Conservation (phyloP, 2,888 invertebrate genomes). For the Mesoligia furuncula region DNA sequence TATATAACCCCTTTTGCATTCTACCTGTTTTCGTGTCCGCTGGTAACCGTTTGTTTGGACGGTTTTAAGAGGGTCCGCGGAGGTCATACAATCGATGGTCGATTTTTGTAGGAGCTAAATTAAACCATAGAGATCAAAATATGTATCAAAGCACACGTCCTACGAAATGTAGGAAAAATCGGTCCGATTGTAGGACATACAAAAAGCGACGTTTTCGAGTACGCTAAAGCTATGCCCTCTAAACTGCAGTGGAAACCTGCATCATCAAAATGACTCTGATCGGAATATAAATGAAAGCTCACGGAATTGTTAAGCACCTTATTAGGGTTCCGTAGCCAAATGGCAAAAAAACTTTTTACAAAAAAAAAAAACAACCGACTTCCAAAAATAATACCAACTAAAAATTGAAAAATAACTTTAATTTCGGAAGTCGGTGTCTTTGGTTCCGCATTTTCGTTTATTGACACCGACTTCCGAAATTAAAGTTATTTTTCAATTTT, state of each 20-base stretch:
- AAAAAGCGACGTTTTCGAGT: not conserved
- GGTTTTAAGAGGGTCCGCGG: not conserved
- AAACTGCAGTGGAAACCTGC: not conserved
- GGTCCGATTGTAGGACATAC: too few relatives aligned
- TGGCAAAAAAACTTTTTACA: too few relatives aligned
- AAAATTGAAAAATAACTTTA: too few relatives aligned
- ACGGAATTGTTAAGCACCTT: too few relatives aligned
- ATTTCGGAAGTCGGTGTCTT: too few relatives aligned
- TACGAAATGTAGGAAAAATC: not conserved
- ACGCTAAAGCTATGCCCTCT: not conserved
- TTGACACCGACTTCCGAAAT: too few relatives aligned
- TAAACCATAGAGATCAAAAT: not conserved
- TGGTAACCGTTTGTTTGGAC: not conserved
- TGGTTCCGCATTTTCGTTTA: too few relatives aligned
- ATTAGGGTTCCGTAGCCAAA: too few relatives aligned
- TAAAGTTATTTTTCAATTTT: too few relatives aligned
- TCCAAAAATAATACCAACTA: too few relatives aligned
- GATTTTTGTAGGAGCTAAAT: not conserved
- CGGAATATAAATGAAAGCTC: not conserved
- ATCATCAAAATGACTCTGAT: not conserved
- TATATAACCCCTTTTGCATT: not conserved
- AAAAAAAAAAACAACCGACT: too few relatives aligned
- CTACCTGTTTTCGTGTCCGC: not conserved
- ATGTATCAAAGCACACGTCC: not conserved
- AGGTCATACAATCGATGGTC: not conserved